These are phyloP conservation scores for Agraylea sexmaculata DNA, from an alignment of 1,140 invertebrate species.

Conservation along the genomic window DNA sequence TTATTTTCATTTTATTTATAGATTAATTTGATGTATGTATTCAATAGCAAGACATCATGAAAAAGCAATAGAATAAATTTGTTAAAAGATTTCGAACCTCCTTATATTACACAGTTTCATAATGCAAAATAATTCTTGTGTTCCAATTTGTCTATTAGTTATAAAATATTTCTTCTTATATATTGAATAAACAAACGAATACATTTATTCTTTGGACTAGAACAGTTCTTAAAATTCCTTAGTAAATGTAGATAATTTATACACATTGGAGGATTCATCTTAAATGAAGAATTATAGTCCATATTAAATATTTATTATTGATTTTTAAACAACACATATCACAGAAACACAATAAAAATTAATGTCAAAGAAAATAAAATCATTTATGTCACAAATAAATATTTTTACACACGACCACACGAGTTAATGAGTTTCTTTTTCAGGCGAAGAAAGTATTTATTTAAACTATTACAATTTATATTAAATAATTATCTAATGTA, in stretches of 20 bases:
- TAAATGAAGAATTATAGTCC: not conserved
- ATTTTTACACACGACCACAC: no score
- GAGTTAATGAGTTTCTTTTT: no score
- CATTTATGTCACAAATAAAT: conserved; percentile 7
- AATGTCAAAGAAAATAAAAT: conserved; percentile 3
- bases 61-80: conserved; percentile 12
- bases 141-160: no score
- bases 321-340: conserved; percentile 9
- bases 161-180: conserved; percentile 15
- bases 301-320: conserved; percentile 4
- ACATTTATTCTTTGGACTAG: conserved; percentile 22
- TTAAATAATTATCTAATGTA: no score
- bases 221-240: conserved; percentile 15
- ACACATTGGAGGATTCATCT: conserved; percentile 7
- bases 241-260: conserved; percentile 5
- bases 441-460: no score
- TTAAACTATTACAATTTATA: no score
- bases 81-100: no score
- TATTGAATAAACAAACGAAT: conserved; percentile 18
- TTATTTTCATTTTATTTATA: conserved; percentile 19
- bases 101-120: no score
- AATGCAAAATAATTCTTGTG: no score
- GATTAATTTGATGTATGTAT: conserved; percentile 15
- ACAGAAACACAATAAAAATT: conserved; percentile 9
- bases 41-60: conserved; percentile 14